Evolutionary conservation across 2,797 vertebrate species (phyloP).

Genomic region (Psittacula derbiana): DNA sequence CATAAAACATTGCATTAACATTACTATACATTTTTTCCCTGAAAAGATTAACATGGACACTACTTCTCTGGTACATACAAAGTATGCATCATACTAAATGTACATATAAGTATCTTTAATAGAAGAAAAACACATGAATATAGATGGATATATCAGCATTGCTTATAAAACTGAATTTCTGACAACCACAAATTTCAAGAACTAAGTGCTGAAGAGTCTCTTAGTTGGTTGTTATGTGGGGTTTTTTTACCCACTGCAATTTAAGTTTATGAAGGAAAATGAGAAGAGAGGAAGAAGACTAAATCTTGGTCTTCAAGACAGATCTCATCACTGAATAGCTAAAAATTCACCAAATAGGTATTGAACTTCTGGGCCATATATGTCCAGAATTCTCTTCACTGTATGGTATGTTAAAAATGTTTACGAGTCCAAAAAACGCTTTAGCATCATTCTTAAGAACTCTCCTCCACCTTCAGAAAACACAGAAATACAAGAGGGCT

Average conservation of each 20-base stretch:
- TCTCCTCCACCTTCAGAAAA: background rate
- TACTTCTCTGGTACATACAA: background rate
- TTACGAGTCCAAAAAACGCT: background rate
- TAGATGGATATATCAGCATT: background rate
- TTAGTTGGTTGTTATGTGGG: background rate
- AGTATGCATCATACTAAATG: background rate
- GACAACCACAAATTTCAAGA: background rate
- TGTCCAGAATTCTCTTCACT: background rate
- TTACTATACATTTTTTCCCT: background rate
- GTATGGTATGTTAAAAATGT: background rate
- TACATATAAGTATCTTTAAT: background rate
- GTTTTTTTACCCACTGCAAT: background rate
- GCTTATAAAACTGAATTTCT: background rate
- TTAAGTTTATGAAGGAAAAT: background rate
- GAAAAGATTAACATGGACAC: background rate
- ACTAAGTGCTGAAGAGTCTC: background rate
- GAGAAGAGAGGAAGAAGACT: background rate
- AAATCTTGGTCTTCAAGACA: background rate
- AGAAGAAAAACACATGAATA: background rate
- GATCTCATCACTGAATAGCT: background rate
- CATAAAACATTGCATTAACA: background rate
- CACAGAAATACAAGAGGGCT: background rate
- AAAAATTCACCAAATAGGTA: fast-evolving
- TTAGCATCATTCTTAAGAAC: background rate
- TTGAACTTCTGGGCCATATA: background rate